Evolutionary conservation across 2,797 vertebrate species (phyloP).

Genomic region (Myripristis murdjan): DNA sequence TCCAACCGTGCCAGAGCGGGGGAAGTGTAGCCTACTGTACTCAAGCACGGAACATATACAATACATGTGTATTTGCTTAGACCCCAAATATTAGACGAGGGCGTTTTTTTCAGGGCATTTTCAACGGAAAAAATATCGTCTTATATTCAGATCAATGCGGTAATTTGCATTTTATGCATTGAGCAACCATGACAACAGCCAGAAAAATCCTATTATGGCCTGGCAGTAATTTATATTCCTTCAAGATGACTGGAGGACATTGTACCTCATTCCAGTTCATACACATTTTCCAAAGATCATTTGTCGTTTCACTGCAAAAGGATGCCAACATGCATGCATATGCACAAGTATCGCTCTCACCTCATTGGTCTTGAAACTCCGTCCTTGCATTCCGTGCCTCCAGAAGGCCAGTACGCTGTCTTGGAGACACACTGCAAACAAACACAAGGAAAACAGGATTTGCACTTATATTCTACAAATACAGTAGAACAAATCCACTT

Average conservation of each 20-base stretch:
- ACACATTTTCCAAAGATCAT: too few species aligned
- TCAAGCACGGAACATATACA: too few species aligned
- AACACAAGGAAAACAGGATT: background rate
- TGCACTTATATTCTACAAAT: background rate
- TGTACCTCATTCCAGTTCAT: background rate
- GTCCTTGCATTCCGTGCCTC: slow-evolving; percentile 99
- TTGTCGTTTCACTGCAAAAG: background rate
- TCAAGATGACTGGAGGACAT: background rate
- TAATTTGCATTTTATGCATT: too few species aligned
- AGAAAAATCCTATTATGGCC: slow-evolving; percentile 6
- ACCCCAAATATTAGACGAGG: too few species aligned
- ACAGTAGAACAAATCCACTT: background rate
- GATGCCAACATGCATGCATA: background rate
- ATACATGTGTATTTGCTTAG: too few species aligned
- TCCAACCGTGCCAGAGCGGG: too few species aligned
- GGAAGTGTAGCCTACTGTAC: too few species aligned
- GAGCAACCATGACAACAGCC: background rate
- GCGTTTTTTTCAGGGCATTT: too few species aligned
- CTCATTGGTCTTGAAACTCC: slow-evolving; percentile 98
- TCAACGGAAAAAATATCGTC: too few species aligned
- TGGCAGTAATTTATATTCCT: background rate
- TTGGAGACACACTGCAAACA: slow-evolving; percentile 93
- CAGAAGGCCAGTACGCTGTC: slow-evolving; percentile 98
- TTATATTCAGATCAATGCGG: too few species aligned
- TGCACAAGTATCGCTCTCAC: slow-evolving; percentile 70